A percentile compares a stretch with the other conserved stretches of the same genome.
Evolutionary conservation across 2,888 invertebrate species (phyloP).

Genomic region (Crematogaster levior): DNA sequence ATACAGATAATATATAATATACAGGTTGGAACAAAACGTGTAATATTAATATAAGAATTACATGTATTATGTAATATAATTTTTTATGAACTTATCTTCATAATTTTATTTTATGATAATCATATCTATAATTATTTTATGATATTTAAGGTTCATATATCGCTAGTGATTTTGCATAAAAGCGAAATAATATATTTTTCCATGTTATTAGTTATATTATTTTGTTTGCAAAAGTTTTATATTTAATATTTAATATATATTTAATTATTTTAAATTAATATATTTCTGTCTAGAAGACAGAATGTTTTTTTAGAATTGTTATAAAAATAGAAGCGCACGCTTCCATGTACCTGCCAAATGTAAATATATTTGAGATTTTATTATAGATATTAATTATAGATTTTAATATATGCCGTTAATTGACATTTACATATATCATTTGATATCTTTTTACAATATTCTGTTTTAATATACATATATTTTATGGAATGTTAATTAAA

Average conservation of each 20-base stretch:
- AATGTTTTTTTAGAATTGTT: conserved; percentile 40
- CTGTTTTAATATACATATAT: conserved; percentile 60
- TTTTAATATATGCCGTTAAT: conserved; percentile 50
- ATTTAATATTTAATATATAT: conserved; percentile 38
- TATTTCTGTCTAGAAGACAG: conserved; percentile 21
- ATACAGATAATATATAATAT: not conserved
- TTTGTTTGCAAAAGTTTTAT: conserved; percentile 26
- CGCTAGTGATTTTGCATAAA: conserved; percentile 19
- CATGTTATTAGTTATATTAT: conserved; percentile 19
- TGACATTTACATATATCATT: conserved; percentile 29
- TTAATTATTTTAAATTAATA: conserved; percentile 43
- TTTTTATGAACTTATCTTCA: conserved; percentile 25
- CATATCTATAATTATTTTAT: too few species aligned
- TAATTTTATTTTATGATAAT: not conserved
- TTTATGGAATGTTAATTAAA: conserved; percentile 35
- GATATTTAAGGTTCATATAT: conserved; percentile 28
- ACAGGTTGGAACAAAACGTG: not conserved
- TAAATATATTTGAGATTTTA: conserved; percentile 67
- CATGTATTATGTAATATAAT: conserved; percentile 13
- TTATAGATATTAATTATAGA: too few species aligned
- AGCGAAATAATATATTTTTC: conserved; percentile 26
- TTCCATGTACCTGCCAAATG: conserved; percentile 80
- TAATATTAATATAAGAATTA: not conserved
- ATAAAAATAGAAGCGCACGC: conserved; percentile 76
- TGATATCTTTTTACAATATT: conserved; percentile 13